phyloP scores from a whole-genome alignment of 2,113 vertebrate genomes.

The Chunga burmeisteri region DNA sequence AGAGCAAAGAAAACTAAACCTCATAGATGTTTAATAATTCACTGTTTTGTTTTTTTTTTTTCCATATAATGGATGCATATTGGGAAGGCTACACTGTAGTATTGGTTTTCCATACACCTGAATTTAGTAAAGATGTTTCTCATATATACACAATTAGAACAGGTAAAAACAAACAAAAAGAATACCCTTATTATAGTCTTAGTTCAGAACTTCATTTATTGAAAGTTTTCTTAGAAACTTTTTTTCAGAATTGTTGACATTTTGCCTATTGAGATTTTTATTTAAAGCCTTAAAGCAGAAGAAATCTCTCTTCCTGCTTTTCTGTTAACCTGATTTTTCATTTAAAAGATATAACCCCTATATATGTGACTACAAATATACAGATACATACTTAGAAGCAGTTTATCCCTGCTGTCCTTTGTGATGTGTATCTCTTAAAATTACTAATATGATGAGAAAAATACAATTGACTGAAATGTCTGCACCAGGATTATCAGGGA shows the following conservation, averaged over 20 bases:
- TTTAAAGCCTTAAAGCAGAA: neutral
- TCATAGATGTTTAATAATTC: neutral
- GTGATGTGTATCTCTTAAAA: rapidly evolving
- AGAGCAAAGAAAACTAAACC: neutral
- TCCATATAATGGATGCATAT: neutral
- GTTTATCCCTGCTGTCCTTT: neutral
- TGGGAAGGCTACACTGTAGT: neutral
- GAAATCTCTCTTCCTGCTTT: neutral
- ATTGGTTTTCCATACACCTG: neutral
- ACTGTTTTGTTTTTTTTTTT: neutral
- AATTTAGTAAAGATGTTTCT: neutral
- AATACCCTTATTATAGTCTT: rapidly evolving
- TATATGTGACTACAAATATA: rapidly evolving
- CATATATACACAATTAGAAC: neutral
- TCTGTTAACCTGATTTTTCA: neutral
- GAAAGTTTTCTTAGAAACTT: neutral
- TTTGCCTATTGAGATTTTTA: neutral
- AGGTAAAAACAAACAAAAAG: neutral
- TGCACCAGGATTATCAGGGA: rapidly evolving
- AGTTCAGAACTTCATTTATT: neutral
- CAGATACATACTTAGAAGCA: rapidly evolving
- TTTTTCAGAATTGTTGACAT: rapidly evolving
- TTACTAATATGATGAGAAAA: rapidly evolving
- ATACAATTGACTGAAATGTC: rapidly evolving
- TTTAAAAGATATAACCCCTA: rapidly evolving